A percentile compares a stretch with the other conserved stretches of the same genome.
These are phyloP conservation scores for Cactoblastis cactorum DNA, from an alignment of 2,888 invertebrate genomes.

Conservation along the genomic window DNA sequence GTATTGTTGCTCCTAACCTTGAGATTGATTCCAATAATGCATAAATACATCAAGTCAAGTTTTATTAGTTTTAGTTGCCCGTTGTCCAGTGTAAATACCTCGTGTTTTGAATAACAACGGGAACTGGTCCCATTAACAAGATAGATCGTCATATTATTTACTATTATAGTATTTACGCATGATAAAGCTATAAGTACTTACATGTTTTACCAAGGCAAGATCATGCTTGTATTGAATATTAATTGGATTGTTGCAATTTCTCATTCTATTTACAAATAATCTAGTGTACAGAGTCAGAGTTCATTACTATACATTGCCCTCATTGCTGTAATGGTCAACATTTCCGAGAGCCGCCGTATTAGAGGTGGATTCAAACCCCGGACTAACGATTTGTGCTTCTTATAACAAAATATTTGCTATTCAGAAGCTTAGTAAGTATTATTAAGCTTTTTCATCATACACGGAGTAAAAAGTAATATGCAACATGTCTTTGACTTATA, in stretches of 20 bases:
- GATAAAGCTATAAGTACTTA: constrained; percentile 9
- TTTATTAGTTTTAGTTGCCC: neutral
- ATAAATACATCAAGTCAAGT: neutral
- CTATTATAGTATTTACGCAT: constrained; percentile 1
- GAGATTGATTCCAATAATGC: neutral
- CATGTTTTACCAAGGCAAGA: constrained; percentile 15
- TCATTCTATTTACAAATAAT: constrained; percentile 6
- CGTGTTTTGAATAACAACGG: constrained; percentile 6
- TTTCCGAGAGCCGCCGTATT: no score
- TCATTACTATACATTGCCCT: neutral
- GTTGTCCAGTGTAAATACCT: neutral
- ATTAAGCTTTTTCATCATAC: no score
- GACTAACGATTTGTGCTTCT: no score
- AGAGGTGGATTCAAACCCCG: no score
- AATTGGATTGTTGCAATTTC: constrained; percentile 22
- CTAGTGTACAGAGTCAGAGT: neutral
- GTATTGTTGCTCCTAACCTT: no score
- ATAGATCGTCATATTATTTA: constrained; percentile 1
- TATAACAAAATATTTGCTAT: no score
- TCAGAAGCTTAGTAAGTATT: no score
- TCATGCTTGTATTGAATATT: constrained; percentile 22
- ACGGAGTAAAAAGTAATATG: no score
- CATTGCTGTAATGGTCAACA: no score
- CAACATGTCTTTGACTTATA: no score
- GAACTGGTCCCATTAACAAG: constrained; percentile 9